Percentiles rank a stretch among this genome's conserved stretches.
Evolutionary conservation across 1,140 invertebrate genomes (phyloP).

Genomic region (Drosophila bipectinata): DNA sequence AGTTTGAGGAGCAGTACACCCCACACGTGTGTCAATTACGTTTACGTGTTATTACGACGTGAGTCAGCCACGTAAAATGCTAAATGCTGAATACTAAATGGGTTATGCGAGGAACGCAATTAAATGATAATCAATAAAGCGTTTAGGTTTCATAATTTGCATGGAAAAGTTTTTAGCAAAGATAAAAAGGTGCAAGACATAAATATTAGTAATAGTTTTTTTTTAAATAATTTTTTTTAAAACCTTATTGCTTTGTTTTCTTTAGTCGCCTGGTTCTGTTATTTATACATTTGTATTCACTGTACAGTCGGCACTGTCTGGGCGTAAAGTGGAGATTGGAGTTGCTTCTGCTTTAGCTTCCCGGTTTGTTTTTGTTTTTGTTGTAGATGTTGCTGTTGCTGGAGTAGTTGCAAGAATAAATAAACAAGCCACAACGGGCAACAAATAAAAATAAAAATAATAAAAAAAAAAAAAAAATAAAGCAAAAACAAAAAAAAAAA

Average conservation of each 20-base stretch:
- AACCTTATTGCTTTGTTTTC: not conserved
- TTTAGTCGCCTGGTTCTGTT: slow-evolving; percentile 28
- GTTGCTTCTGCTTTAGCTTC: not conserved
- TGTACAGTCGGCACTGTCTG: slow-evolving; percentile 33
- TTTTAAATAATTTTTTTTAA: not conserved
- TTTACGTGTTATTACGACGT: slow-evolving; percentile 17
- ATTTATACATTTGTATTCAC: slow-evolving; percentile 38
- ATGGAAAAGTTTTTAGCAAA: not conserved
- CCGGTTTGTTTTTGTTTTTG: slow-evolving; percentile 22
- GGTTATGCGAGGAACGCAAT: not conserved
- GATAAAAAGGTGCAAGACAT: not conserved
- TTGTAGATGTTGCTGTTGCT: slow-evolving; percentile 18
- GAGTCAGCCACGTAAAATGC: slow-evolving; percentile 17
- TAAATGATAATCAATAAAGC: slow-evolving; percentile 19
- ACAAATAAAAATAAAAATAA: slow-evolving; percentile 51
- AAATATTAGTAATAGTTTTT: not conserved
- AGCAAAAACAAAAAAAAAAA: slow-evolving; percentile 48
- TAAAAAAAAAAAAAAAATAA: slow-evolving; percentile 37
- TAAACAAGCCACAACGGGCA: slow-evolving; percentile 67
- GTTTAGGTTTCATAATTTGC: slow-evolving; percentile 10
- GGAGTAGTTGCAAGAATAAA: slow-evolving; percentile 72
- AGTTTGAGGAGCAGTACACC: slow-evolving; percentile 54
- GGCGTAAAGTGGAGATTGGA: slow-evolving; percentile 5
- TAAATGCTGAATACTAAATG: slow-evolving; percentile 4
- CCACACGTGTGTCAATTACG: slow-evolving; percentile 46